These are phyloP conservation scores for Aspidiotus destructor DNA, from an alignment of 2,888 invertebrate species.

Conservation along the genomic window DNA sequence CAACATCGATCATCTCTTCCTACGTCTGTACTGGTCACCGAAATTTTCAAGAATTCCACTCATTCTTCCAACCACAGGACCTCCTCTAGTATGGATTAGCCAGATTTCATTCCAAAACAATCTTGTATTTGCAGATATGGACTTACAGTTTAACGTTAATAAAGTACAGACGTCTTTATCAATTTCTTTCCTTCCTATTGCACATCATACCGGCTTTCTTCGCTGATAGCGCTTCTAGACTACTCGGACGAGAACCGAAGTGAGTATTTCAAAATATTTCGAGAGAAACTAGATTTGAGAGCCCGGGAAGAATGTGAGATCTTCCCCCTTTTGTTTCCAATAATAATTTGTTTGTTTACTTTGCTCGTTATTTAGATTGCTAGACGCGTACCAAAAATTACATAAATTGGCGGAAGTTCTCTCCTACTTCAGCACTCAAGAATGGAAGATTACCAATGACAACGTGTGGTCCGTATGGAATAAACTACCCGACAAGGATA, in stretches of 20 bases:
- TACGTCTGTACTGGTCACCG: too few species aligned
- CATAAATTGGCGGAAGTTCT: constrained; percentile 62
- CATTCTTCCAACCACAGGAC: too few species aligned
- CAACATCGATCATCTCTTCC: too few species aligned
- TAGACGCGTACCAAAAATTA: constrained; percentile 63
- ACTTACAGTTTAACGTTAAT: constrained; percentile 2
- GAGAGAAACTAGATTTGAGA: neutral
- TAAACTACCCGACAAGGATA: constrained; percentile 50
- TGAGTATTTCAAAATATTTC: constrained; percentile 41
- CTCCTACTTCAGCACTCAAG: constrained; percentile 66
- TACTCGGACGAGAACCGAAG: constrained; percentile 59
- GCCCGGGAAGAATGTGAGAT: neutral
- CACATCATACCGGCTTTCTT: constrained; percentile 63
- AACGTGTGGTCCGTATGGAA: constrained; percentile 51
- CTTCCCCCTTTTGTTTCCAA: neutral
- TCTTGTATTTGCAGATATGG: constrained; percentile 14
- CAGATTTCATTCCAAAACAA: neutral
- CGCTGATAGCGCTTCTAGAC: constrained; percentile 52
- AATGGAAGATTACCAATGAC: constrained; percentile 63
- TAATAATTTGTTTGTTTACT: constrained; percentile 44
- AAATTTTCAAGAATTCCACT: too few species aligned
- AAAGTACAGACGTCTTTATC: constrained; percentile 44
- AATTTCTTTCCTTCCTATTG: constrained; percentile 52
- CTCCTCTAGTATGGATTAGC: too few species aligned
- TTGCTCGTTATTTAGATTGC: constrained; percentile 59